Conservation (phyloP, 2,888 invertebrate species). For the Glomeris marginata region DNA sequence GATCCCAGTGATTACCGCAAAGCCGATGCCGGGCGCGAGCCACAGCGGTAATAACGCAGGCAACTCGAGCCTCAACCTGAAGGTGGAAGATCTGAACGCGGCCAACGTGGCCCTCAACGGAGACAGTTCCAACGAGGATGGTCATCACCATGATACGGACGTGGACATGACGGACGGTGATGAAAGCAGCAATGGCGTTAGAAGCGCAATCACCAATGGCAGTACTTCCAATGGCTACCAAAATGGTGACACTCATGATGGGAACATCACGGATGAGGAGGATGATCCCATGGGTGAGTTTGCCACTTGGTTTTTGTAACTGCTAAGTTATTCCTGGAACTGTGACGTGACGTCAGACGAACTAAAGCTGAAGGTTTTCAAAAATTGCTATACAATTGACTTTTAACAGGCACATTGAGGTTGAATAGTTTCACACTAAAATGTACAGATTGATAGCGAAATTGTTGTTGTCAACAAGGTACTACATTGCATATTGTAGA, state of each 20-base stretch:
- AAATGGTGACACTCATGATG: slow-evolving; percentile 39
- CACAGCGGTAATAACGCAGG: not conserved
- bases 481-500: slow-evolving; percentile 13
- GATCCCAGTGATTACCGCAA: not conserved
- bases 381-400: no score
- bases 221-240: slow-evolving; percentile 39
- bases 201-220: slow-evolving; percentile 19
- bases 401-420: no score
- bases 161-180: slow-evolving; percentile 18
- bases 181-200: slow-evolving; percentile 9
- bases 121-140: slow-evolving; percentile 22
- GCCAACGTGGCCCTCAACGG: slow-evolving; percentile 39
- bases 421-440: no score
- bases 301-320: no score
- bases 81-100: slow-evolving; percentile 40
- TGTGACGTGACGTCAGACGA: no score
- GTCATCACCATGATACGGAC: slow-evolving; percentile 18
- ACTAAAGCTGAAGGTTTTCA: no score
- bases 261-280: slow-evolving; percentile 32
- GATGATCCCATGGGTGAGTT: slow-evolving; percentile 28
- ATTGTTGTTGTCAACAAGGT: slow-evolving; percentile 16
- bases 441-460: no score
- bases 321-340: no score
- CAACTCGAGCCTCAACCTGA: slow-evolving; percentile 16
- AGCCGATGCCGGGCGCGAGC: slow-evolving; percentile 1